Percentiles rank a stretch among this genome's conserved stretches.
Conservation (phyloP, 2,888 invertebrate genomes). For the Diloba caeruleocephala region DNA sequence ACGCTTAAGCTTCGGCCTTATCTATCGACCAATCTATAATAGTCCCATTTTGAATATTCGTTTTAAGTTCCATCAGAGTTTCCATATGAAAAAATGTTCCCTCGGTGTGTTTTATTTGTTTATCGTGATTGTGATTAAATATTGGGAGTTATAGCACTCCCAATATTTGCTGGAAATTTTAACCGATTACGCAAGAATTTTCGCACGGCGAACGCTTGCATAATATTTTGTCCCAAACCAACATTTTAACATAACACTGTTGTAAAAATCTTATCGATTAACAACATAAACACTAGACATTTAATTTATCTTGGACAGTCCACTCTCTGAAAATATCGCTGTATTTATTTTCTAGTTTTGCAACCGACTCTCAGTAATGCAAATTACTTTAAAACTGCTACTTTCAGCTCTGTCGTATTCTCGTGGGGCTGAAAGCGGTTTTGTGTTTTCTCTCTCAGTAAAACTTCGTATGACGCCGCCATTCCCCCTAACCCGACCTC, state of each 20-base stretch:
- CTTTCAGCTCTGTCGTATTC: constrained; percentile 30
- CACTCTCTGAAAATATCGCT: not conserved
- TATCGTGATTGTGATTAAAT: constrained; percentile 28
- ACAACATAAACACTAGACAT: constrained; percentile 1
- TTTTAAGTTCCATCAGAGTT: constrained; percentile 12
- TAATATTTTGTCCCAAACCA: constrained; percentile 21
- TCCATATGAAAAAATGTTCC: constrained; percentile 14
- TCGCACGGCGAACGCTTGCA: constrained; percentile 5
- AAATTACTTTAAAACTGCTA: constrained; percentile 38
- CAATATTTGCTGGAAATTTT: constrained; percentile 12
- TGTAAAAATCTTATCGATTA: not conserved
- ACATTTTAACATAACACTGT: constrained; percentile 13
- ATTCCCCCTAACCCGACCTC: constrained; percentile 27
- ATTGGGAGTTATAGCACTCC: constrained; percentile 22
- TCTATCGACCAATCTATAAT: constrained; percentile 37
- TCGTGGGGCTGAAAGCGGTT: constrained; percentile 46
- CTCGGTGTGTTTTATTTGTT: constrained; percentile 11
- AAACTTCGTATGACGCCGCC: constrained; percentile 30
- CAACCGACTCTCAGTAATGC: constrained; percentile 1
- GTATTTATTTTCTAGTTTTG: constrained; percentile 7
- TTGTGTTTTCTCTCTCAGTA: constrained; percentile 43
- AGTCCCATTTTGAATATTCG: constrained; percentile 16
- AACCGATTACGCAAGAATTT: constrained; percentile 24
- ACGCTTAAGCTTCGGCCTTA: constrained; percentile 38
- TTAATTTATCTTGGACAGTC: not conserved